Percentiles rank a stretch among this genome's conserved stretches.
phyloP scores from a whole-genome alignment of 2,113 vertebrate species.

The Hystrix cristata region DNA sequence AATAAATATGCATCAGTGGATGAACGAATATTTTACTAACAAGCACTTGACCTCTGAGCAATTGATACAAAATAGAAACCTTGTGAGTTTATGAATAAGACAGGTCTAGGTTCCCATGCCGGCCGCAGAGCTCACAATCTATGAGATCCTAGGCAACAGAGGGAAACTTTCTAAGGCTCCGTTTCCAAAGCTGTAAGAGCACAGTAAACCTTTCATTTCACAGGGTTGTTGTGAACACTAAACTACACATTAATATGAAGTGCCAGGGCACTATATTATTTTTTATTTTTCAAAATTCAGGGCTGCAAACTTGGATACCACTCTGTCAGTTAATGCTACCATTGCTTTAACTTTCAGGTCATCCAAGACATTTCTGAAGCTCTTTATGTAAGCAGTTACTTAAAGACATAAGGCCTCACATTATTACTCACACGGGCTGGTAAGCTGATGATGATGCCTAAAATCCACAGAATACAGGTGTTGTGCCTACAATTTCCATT shows the following conservation, averaged over 20 bases:
- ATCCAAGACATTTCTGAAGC: not conserved
- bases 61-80: not conserved
- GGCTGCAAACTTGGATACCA: not conserved
- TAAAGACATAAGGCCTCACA: not conserved
- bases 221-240: not conserved
- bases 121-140: not conserved
- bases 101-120: not conserved
- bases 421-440: not conserved
- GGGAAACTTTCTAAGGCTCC: not conserved
- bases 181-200: not conserved
- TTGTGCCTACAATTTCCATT: not conserved
- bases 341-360: not conserved
- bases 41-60: not conserved
- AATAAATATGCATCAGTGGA: not conserved
- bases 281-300: not conserved
- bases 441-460: not conserved
- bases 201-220: not conserved
- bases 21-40: not conserved
- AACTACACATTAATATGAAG: not conserved
- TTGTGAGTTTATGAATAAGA: not conserved
- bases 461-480: not conserved
- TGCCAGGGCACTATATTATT: not conserved
- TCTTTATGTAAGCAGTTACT: not conserved
- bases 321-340: not conserved
- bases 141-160: not conserved